Base-by-base conservation (phyloP, 1,140 invertebrate species). In the Cotesia glomerata region DNA sequence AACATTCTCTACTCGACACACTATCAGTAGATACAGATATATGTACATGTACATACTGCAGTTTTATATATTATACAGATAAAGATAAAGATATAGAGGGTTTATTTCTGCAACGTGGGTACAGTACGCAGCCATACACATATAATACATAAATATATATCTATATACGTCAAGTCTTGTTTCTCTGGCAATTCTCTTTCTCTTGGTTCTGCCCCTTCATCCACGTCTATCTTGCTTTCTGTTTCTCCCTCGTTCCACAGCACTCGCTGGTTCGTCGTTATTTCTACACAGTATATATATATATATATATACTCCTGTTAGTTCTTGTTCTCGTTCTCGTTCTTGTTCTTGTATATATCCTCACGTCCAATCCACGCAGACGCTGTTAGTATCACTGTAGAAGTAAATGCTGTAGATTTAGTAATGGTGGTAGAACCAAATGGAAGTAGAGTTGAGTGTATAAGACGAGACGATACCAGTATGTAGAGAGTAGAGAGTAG, bases 191-290 rank as follows among this genome's bases (percentile, higher is more conserved):
- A 70, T 73, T 75, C 54, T 62, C 68, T 73, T 71, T 67, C 63
- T 71, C 69, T 69, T 74, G 14, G n/a, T 49, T 65, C 67, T 14
- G 34, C 58, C 75, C 52, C 62, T 77, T 74, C 74, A 63, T 77
- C 51, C 45, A 63, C 16, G 56, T 76, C 72, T 71, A 66, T 78
- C 65, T 75, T 36, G 58, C 58, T 62, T 54, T 34, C 16, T 16
- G 51, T 34, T 65, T 72, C 75, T 76, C 69, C 67, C 58, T 71
- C 73, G 26, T 74, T 69, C 73, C 73, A 69, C 51, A 39, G 11
- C 11, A 74, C 76, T 65, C 69, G 67, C 65, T 66, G 56, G 68
- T 74, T 69, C 11, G 45, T 73, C 68, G 26, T 66, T 66, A 26
- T 14, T 36, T 34, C 58, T n/a, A 36, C 18, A 16, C 13, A 32